These are phyloP conservation scores for Pharmacophagus antenor DNA, from an alignment of 2,888 invertebrate species.

Conservation along the genomic window DNA sequence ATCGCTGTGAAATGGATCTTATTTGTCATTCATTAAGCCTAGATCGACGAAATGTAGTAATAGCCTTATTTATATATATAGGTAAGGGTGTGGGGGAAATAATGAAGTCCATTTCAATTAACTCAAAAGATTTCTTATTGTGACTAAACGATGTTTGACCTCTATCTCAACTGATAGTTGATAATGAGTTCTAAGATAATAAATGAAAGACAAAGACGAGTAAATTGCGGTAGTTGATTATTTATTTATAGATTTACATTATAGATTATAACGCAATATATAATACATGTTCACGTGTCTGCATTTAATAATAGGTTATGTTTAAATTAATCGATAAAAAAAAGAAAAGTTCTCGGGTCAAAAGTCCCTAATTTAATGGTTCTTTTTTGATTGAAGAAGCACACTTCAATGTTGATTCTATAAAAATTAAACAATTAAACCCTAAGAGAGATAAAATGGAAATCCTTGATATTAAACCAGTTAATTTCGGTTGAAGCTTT, in stretches of 20 bases:
- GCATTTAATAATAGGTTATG: too few relatives aligned
- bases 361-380: too few relatives aligned
- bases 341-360: too few relatives aligned
- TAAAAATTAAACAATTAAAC: too few relatives aligned
- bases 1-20: slow-evolving; percentile 65
- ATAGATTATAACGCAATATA: too few relatives aligned
- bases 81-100: slow-evolving; percentile 18
- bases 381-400: too few relatives aligned
- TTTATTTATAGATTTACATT: background rate
- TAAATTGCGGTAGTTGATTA: background rate
- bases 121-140: slow-evolving; percentile 25
- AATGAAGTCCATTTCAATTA: slow-evolving; percentile 28
- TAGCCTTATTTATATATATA: slow-evolving; percentile 68
- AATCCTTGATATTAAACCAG: too few relatives aligned
- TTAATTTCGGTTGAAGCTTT: too few relatives aligned
- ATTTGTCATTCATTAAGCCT: slow-evolving; percentile 73
- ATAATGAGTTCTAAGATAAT: slow-evolving; percentile 15
- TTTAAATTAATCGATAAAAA: too few relatives aligned
- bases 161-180: slow-evolving; percentile 10
- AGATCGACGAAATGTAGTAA: slow-evolving; percentile 71
- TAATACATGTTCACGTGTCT: too few relatives aligned
- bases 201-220: slow-evolving; percentile 10
- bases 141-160: slow-evolving; percentile 30
- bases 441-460: too few relatives aligned
- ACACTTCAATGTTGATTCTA: too few relatives aligned